Evolutionary conservation across 2,113 vertebrate genomes (phyloP).

Genomic region (Apus apus): DNA sequence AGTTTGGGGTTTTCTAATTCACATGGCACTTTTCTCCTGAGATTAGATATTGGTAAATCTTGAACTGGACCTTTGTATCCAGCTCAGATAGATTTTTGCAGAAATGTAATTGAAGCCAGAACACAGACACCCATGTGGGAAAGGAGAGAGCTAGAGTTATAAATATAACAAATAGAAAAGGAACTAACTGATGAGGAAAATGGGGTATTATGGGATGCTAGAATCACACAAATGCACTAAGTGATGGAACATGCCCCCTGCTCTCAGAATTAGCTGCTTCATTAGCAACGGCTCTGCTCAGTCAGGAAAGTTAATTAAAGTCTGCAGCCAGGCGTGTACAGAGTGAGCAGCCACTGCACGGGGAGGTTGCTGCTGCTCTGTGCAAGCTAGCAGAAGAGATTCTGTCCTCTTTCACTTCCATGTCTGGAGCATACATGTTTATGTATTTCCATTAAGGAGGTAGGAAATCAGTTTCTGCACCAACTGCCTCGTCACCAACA

Average conservation of each 20-base stretch:
- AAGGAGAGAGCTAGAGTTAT: constrained; percentile 2
- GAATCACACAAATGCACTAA: background rate
- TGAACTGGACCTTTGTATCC: constrained; percentile 1
- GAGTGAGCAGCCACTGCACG: background rate
- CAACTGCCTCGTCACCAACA: fast-evolving
- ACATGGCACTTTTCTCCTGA: background rate
- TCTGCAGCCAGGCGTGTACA: constrained; percentile 10
- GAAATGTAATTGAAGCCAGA: constrained; percentile 33
- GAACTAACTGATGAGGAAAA: background rate
- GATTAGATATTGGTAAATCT: constrained; percentile 43
- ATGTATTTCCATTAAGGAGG: background rate
- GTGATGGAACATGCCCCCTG: constrained; percentile 47
- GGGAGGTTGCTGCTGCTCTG: background rate
- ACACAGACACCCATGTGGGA: background rate
- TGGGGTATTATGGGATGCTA: background rate
- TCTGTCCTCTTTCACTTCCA: background rate
- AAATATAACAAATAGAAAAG: constrained; percentile 25
- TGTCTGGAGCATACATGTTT: background rate
- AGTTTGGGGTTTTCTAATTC: constrained; percentile 36
- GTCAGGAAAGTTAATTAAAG: constrained; percentile 71
- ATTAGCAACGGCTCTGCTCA: constrained; percentile 60
- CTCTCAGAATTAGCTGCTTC: constrained; percentile 60
- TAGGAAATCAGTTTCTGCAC: background rate
- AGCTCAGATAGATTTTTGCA: constrained; percentile 26
- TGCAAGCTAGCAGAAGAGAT: background rate